Evolutionary conservation across 2,113 vertebrate species (phyloP), one percentile per base, ranked within the genome.

Genomic region (Tyto alba): DNA sequence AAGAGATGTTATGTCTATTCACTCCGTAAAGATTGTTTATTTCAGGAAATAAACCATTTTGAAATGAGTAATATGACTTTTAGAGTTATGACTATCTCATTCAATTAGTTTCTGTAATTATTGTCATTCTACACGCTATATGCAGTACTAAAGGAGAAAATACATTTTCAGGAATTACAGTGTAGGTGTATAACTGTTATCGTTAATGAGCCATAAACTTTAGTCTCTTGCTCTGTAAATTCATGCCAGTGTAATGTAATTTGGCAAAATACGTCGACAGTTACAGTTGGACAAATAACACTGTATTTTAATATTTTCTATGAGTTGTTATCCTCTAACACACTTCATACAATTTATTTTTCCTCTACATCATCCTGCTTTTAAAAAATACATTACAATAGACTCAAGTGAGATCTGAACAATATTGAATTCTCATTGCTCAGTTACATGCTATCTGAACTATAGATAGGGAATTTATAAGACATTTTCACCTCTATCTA

Each of bases 61-160:
- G 89, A 96, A 95, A 95, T 94, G 67, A 96, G 62, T 87, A 95
- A 95, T 95, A 92, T 76, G 94, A 97, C 86, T 96, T 93, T 94
- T 89, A 95, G 91, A 97, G 77, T 95, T 96, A 96, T 71, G 86
- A 96, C 92, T 96, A 55, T 95, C 96, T 96, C 96, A 94, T 96
- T 96, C 96, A 97, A 96, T 96, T 97, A 97, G 94, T 96, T 96
- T 96, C 94, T 94, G 95, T 96, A 97, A 96, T 96, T 96, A 97
- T 94, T 95, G 96, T 91, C 96, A 96, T 96, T 97, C 84, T 38
- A 81, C 84, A 89, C 83, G 66, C 77, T 87, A 85, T 96, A 95
- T 82, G 94, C 71, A 85, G 91, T 76, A 66, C 74, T 92, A 93
- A 92, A 95, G 84, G 57, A 95, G 92, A 94, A 95, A 97, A 96